Base-by-base conservation (phyloP, 2,888 invertebrate species). In the Drosophila birchii region DNA sequence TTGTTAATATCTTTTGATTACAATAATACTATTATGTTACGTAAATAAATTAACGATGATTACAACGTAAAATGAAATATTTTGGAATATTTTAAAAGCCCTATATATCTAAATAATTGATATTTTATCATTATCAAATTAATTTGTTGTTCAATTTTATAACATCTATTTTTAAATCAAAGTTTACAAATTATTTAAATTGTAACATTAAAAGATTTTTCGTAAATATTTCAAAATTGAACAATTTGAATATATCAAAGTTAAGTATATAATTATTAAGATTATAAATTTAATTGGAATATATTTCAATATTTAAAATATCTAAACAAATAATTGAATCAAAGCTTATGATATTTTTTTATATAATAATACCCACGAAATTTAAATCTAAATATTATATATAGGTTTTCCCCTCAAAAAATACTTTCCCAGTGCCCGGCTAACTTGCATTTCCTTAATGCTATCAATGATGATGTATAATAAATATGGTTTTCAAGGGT, bases 161-260 rank as follows among this genome's bases (percentile, higher is more conserved):
- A n/a, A n/a, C n/a, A n/a, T n/a, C n/a, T n/a, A n/a, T n/a, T n/a
- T n/a, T n/a, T n/a, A n/a, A 38, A 16, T 38, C 1, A 7, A 16
- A 38, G 3, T 38, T 16, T 8, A 16, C 7, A 2, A 14, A 4
- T 1, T 39, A 39, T 39, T 39, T n/a, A 3, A 14, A 39, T 39
- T 39, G 3, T 16, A n/a, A 39, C 1, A 3, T n/a, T 9, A 39
- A 16, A 16, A 3, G n/a, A 3, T 1, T 8, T n/a, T 2, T 39
- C n/a, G n/a, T n/a, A 3, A 2, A 16, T 16, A 16, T 16, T 7
- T 6, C 0, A 5, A n/a, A 9, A 16, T n/a, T 1, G 0, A n/a
- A 14, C n/a, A 9, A 39, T n/a, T 39, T 39, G 9, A 1, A 4
- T n/a, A 9, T 4, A 39, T 18, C n/a, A n/a, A 9, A n/a, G 39